Percentiles rank a stretch among this genome's conserved stretches.
Evolutionary conservation across 2,113 vertebrate genomes (phyloP).

Genomic region (Cottus gobio): DNA sequence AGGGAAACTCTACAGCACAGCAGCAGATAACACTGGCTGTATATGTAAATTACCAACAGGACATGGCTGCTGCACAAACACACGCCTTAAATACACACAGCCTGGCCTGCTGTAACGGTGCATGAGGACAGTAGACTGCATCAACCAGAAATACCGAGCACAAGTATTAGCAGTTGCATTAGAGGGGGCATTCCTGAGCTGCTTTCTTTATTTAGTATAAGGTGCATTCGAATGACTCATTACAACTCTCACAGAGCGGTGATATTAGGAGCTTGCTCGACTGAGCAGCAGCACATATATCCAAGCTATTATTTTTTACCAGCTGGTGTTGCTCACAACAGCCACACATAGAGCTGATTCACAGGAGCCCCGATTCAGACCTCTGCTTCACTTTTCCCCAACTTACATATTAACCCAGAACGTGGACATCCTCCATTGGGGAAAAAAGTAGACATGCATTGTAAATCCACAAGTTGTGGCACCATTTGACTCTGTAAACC

Average conservation of each 20-base stretch:
- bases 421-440: neutral
- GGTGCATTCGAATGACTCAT: neutral
- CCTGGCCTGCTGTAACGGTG: neutral
- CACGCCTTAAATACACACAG: slow-evolving; percentile 48
- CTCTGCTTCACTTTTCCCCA: neutral
- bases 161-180: neutral
- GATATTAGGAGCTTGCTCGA: slow-evolving; percentile 14
- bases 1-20: slow-evolving; percentile 1
- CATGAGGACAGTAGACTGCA: neutral
- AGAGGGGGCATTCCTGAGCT: accelerated
- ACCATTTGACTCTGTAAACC: neutral
- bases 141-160: neutral
- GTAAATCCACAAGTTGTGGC: neutral
- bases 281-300: slow-evolving; percentile 1
- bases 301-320: slow-evolving; percentile 16
- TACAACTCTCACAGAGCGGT: neutral
- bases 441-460: neutral
- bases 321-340: slow-evolving; percentile 30
- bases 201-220: neutral
- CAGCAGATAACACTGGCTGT: slow-evolving; percentile 10
- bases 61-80: neutral
- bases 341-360: neutral
- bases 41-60: slow-evolving; percentile 28
- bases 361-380: neutral
- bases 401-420: too few relatives aligned